phyloP scores from a whole-genome alignment of 2,888 invertebrate species.

The Andrena hattorfiana region DNA sequence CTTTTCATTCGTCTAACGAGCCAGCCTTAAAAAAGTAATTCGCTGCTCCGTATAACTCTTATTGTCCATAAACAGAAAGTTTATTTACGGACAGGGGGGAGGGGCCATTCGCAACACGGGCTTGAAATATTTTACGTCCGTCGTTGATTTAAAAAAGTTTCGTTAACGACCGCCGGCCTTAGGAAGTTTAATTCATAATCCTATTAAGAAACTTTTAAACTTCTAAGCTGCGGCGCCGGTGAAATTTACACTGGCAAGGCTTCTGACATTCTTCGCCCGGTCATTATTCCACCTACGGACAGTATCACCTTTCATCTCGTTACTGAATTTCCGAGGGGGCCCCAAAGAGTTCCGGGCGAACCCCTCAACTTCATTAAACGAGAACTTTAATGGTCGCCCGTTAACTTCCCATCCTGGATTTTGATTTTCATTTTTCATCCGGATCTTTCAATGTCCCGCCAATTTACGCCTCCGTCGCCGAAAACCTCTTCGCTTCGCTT shows the following conservation, averaged over 20 bases:
- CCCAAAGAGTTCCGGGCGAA: conserved; percentile 15
- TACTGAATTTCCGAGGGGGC: conserved; percentile 35
- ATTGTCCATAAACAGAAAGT: conserved; percentile 27
- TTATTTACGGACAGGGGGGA: conserved; percentile 5
- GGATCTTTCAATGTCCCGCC: conserved; percentile 14
- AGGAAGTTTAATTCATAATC: conserved; percentile 57
- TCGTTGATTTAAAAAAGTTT: conserved; percentile 51
- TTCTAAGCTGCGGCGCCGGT: conserved; percentile 40
- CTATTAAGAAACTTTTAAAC: conserved; percentile 66
- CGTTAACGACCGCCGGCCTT: conserved; percentile 32
- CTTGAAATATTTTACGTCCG: conserved; percentile 17
- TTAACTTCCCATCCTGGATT: not conserved
- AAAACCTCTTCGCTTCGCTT: not conserved
- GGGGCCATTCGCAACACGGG: conserved; percentile 2
- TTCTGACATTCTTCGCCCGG: conserved; percentile 47
- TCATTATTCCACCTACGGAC: conserved; percentile 55
- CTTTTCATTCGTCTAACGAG: not conserved
- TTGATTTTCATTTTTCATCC: conserved; percentile 12
- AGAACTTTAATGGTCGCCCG: conserved; percentile 29
- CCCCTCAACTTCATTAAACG: conserved; percentile 41
- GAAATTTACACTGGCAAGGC: conserved; percentile 52
- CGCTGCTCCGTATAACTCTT: conserved; percentile 1
- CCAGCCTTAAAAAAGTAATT: not conserved
- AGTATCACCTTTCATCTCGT: conserved; percentile 60
- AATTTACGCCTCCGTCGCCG: not conserved